Conservation (phyloP, 2,797 vertebrate species). For the Pseudotriccus pelzelni region DNA sequence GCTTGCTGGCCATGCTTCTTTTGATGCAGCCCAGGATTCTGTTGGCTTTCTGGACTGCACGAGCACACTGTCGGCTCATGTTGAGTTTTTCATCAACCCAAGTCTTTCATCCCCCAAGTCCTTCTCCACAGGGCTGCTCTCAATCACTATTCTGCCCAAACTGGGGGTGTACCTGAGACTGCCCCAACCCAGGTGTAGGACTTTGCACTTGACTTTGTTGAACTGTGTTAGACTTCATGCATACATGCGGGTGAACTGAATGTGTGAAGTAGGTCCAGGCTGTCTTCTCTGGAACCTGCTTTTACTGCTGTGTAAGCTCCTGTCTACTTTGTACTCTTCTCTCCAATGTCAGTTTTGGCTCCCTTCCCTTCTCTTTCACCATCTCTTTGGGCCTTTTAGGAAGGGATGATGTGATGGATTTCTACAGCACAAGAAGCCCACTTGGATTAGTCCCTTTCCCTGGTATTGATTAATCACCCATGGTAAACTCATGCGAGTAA, state of each 20-base stretch:
- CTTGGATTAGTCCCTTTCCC: not conserved
- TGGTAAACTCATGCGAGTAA: not conserved
- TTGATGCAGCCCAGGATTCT: not conserved
- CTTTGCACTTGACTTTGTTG: not conserved
- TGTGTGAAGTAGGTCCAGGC: not conserved
- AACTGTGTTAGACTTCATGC: not conserved
- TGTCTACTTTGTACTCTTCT: not conserved
- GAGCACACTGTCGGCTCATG: not conserved
- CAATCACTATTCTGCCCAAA: not conserved
- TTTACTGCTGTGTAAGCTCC: not conserved
- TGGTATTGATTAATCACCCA: not conserved
- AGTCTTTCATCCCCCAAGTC: not conserved
- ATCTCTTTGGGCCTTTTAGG: not conserved
- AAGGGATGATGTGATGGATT: not conserved
- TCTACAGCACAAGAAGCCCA: not conserved
- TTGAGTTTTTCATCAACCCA: not conserved
- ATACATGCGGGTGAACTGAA: rapidly evolving
- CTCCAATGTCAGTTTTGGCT: not conserved
- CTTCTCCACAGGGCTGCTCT: not conserved
- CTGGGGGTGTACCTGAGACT: not conserved
- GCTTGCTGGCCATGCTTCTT: not conserved
- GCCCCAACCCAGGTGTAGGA: rapidly evolving
- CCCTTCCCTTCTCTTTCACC: not conserved
- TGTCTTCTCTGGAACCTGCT: not conserved
- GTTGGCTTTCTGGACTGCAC: not conserved